Base-by-base conservation (phyloP, 2,888 invertebrate genomes). In the Rhingia rostrata region DNA sequence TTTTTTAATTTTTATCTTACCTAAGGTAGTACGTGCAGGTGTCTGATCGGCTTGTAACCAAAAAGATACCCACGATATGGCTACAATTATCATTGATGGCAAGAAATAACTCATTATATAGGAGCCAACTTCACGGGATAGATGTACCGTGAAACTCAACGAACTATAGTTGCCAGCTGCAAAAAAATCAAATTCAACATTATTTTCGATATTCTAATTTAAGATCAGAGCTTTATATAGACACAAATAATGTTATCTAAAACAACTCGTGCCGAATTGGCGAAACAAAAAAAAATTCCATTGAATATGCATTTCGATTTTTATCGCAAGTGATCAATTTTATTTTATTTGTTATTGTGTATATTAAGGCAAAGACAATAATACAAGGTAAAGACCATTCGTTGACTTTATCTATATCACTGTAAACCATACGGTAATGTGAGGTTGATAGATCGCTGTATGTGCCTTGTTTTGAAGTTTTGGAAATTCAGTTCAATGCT, bases 51-150 rank as follows among this genome's bases (percentile, higher is more conserved):
- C 95, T 90, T 97, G 97, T 75, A 97, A 91, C 97, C 97, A 97
- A 90, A 97, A 97, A 0, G 97, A 96, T 9, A 97, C 96, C 97
- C 97, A 97, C 0, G 97, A 97, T 88, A 96, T 96, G 5, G 95
- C 95, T 2, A 97, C 97, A 88, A 97, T 94, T 89, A 97, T 93
- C 93, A 97, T 96, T 6, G 97, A 97, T 3, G 97, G 97, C 85
- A 97, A 93, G 87, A 96, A 97, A 89, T 96, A 97, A 88, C 97
- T 97, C 95, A 97, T 95, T 85, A 97, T 93, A 90, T 97, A 97
- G 90, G 95, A 97, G 33, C 97, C 97, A 86, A 96, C 95, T 92
- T 96, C 96, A 54, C 96, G 93, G 0, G 95, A 94, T 54, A 97
- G 91, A 88, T 95, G 95, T 88, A 97, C 96, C 3, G 95, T 95